Evolutionary conservation across 2,113 vertebrate species (phyloP), one percentile per base, ranked within the genome.

Genomic region (Tauraco erythrolophus): DNA sequence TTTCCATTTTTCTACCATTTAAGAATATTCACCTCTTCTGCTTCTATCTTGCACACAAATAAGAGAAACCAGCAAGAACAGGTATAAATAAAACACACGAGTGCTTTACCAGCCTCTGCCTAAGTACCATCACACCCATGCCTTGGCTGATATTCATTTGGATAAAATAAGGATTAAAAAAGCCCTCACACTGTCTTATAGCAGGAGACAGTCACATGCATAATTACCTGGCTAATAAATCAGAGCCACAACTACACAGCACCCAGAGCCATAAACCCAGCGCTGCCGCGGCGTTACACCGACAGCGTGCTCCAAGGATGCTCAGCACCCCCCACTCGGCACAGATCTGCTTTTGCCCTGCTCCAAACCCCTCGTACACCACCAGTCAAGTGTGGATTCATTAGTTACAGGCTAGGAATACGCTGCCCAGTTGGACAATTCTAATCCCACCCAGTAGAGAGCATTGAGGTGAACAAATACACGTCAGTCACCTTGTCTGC

Each of bases 321-420:
- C 41, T 58, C 43, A 25, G 35, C 16, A n/a, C 33, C 30, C 75
- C 24, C 33, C 1, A 3, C 17, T n/a, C 62, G 37, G 37, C 51
- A 75, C 21, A 24, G 66, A 37, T 7, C 12, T 6, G 19, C 25
- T 30, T 58, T 62, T 64, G 19, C 53, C 61, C n/a, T 39, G 8
- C 61, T 82, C 48, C 74, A 56, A 60, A 48, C 9, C 11, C 19
- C 12, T 7, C 39, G 14, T 2, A 41, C 33, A 19, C 11, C 1
- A 0, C 11, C 41, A 66, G 1, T 37, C 50, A 54, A 64, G 86
- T 27, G n/a, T 6, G 19, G 14, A n/a, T 64, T 22, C 4, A 2
- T 58, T 60, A 79, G 50, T 21, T 3, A 1, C 61, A 45, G 58
- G 9, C 33, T 48, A 3, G 16, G 14, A 72, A 46, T 35, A 65